phyloP scores from a whole-genome alignment of 2,888 invertebrate species.

The Leptinotarsa haldemani region DNA sequence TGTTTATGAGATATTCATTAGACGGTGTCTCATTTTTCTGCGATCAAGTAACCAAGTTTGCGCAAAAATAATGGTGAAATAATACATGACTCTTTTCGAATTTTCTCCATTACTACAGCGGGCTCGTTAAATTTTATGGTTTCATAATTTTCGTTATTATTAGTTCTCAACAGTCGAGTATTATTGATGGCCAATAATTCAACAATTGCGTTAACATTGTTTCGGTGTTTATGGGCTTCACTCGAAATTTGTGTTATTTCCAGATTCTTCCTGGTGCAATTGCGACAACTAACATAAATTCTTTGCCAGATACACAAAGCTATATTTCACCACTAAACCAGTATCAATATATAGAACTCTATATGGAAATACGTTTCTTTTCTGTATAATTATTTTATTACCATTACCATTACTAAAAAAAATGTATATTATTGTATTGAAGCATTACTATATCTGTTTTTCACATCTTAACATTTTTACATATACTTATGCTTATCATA shows the following conservation, averaged over 20 bases:
- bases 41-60: constrained; percentile 40
- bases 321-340: too few species aligned
- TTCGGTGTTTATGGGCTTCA: constrained; percentile 15
- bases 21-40: constrained; percentile 43
- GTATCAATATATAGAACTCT: too few species aligned
- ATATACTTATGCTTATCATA: too few species aligned
- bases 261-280: constrained; percentile 12
- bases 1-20: constrained; percentile 53
- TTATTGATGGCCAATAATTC: constrained; percentile 20
- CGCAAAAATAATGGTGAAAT: constrained; percentile 42
- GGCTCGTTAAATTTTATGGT: constrained; percentile 37
- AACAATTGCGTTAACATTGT: constrained; percentile 10
- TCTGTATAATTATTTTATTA: too few species aligned
- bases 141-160: constrained; percentile 30
- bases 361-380: too few species aligned
- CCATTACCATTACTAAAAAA: too few species aligned
- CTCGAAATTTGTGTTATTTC: background rate
- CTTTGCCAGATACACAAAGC: background rate
- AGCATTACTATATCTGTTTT: too few species aligned
- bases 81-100: constrained; percentile 12
- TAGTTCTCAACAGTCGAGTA: constrained; percentile 19
- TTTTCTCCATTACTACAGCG: background rate
- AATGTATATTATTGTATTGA: too few species aligned
- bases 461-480: too few species aligned
- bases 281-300: background rate